Conservation (phyloP, 2,888 invertebrate species). For the Venusia cambrica region DNA sequence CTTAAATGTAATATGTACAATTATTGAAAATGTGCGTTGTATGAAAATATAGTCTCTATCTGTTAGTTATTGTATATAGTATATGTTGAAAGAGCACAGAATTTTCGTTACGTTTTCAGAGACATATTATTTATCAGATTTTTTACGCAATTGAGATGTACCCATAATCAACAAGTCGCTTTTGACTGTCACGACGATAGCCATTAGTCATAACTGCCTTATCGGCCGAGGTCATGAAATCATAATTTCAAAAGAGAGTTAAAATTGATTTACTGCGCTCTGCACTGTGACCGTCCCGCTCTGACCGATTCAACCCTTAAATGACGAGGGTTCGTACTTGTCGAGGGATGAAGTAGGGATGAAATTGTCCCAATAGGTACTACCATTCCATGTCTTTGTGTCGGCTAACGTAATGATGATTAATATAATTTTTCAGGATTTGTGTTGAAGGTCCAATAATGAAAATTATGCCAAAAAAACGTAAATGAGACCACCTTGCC, state of each 20-base stretch:
- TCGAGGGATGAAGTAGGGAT: constrained; percentile 29
- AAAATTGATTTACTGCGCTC: constrained; percentile 29
- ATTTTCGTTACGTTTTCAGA: neutral
- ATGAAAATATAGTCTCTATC: too few species aligned
- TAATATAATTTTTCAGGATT: constrained; percentile 25
- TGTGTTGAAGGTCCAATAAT: constrained; percentile 10
- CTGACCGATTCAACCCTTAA: constrained; percentile 23
- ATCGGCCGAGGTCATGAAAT: constrained; percentile 28
- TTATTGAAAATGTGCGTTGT: too few species aligned
- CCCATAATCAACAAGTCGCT: constrained; percentile 14
- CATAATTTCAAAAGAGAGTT: constrained; percentile 25
- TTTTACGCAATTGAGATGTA: neutral
- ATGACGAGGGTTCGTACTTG: constrained; percentile 33
- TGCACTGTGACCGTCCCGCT: constrained; percentile 26
- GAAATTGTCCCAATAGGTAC: constrained; percentile 34
- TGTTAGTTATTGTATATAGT: too few species aligned
- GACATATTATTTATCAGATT: neutral
- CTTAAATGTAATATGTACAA: too few species aligned
- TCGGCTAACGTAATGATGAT: constrained; percentile 31
- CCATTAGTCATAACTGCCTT: constrained; percentile 16
- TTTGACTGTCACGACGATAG: constrained; percentile 8
- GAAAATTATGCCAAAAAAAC: too few species aligned
- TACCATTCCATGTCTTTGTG: constrained; percentile 33
- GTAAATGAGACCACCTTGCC: too few species aligned
- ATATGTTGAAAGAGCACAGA: too few species aligned